Evolutionary conservation across 2,113 vertebrate species (phyloP).

Genomic region (Halichoerus grypus): DNA sequence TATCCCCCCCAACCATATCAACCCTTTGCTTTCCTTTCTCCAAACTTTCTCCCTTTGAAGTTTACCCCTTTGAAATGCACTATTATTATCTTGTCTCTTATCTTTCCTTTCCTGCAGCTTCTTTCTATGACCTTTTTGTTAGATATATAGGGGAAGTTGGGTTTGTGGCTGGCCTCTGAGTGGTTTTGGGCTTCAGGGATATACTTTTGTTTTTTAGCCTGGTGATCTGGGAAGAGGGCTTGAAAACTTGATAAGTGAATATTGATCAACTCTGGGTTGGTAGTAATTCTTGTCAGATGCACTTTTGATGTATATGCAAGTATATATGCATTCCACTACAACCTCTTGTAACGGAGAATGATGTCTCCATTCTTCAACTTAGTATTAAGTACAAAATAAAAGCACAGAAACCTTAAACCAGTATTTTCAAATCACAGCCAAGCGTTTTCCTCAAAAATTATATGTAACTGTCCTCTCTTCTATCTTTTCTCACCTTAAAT

Average conservation of each 20-base stretch:
- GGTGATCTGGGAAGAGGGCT: not conserved
- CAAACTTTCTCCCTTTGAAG: slow-evolving; percentile 57
- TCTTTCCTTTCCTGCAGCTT: slow-evolving; percentile 62
- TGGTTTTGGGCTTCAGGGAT: not conserved
- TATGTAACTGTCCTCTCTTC: not conserved
- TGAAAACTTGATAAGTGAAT: slow-evolving; percentile 4
- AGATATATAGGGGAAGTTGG: slow-evolving; percentile 16
- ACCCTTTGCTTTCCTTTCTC: slow-evolving; percentile 16
- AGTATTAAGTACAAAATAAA: slow-evolving; percentile 37
- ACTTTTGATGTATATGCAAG: not conserved
- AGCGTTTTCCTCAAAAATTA: not conserved
- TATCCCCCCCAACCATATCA: not conserved
- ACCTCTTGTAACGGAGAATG: not conserved
- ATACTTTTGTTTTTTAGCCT: slow-evolving; percentile 40
- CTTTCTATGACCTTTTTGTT: slow-evolving; percentile 62
- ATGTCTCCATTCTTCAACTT: not conserved
- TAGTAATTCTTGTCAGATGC: slow-evolving; percentile 10
- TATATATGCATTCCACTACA: not conserved
- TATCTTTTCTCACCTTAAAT: not conserved
- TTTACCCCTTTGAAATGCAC: slow-evolving; percentile 67
- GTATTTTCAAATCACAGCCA: not conserved
- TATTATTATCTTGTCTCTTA: slow-evolving; percentile 68
- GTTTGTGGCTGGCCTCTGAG: slow-evolving; percentile 47
- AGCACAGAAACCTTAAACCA: not conserved
- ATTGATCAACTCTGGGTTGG: not conserved